Base-by-base conservation (phyloP, 1,140 invertebrate species). In the Philopotamus ludificatus region DNA sequence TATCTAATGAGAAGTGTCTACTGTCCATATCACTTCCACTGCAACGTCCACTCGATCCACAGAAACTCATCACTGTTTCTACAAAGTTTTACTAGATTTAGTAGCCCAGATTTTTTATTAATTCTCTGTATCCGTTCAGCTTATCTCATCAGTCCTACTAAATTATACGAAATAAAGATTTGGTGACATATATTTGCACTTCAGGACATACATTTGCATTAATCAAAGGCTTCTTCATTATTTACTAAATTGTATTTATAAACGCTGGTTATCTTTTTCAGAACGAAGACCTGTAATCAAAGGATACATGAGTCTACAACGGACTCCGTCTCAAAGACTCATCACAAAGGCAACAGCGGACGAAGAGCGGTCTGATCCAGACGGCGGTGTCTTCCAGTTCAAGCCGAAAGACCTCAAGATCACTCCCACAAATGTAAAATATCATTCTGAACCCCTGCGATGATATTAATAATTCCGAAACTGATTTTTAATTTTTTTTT, bases 261-360 rank as follows among this genome's bases (percentile, higher is more conserved):
- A 55, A 41, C n/a, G 41, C 9, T 59, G 55, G 15, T 10, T 9
- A 28, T 42, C 12, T 22, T 45, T 42, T 63, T 1, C 62, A 80
- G 79, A 81, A 57, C 72, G 79, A 23, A 74, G 77, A 66, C 78
- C 78, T 3, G 76, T 81, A 16, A 76, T 77, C n/a, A 81, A 81
- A 60, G 79, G 79, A 3, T 81, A 81, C 72, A 81, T 81, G 79
- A 80, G 79, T 63, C 70, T 81, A 1, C 79, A 81, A 60, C 73
- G 79, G 25, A 79, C 79, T 18, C 73, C 75, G 15, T 77, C 77
- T 1, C 73, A 71, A 39, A 74, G 68, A 23, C 78, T 78, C 68
- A 68, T 76, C 20, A 72, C 72, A 8, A 78, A 77, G 62, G 62
- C 71, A 0, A 59, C 63, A 18, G 71, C 70, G 0, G 78, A 80